Evolutionary conservation across 2,797 vertebrate species (phyloP).

Genomic region (Xenopus petersii): DNA sequence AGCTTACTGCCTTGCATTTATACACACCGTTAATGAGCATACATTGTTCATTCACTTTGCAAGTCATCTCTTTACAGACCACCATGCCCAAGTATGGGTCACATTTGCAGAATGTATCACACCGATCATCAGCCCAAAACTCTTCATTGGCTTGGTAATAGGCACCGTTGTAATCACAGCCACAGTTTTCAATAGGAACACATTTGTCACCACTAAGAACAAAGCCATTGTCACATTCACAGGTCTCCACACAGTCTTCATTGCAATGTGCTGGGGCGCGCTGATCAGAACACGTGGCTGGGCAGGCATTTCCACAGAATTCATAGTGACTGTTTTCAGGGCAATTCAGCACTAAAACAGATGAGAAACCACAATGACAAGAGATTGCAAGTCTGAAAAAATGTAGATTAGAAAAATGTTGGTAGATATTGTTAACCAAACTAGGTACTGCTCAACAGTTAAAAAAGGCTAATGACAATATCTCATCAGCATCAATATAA

Average conservation of each 20-base stretch:
- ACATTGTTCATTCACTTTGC: neutral
- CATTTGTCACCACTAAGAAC: neutral
- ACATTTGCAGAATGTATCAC: neutral
- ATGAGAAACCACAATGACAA: neutral
- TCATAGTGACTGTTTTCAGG: constrained; percentile 73
- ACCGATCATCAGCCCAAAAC: neutral
- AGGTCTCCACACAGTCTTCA: neutral
- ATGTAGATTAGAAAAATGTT: no score
- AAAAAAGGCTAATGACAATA: no score
- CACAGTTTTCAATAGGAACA: neutral
- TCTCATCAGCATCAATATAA: no score
- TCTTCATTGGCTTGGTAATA: neutral
- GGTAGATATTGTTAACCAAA: no score
- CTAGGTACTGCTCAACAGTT: no score
- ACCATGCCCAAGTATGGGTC: neutral
- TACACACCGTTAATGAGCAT: neutral
- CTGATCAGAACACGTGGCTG: neutral
- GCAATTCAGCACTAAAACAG: constrained; percentile 64
- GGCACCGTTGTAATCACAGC: neutral
- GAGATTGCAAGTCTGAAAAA: no score
- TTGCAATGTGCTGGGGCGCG: neutral
- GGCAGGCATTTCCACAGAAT: neutral
- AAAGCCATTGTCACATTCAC: neutral
- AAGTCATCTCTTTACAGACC: neutral
- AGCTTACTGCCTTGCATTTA: constrained; percentile 56